Base-by-base conservation (phyloP, 2,888 invertebrate genomes). In the Branchipolynoe longqiensis region DNA sequence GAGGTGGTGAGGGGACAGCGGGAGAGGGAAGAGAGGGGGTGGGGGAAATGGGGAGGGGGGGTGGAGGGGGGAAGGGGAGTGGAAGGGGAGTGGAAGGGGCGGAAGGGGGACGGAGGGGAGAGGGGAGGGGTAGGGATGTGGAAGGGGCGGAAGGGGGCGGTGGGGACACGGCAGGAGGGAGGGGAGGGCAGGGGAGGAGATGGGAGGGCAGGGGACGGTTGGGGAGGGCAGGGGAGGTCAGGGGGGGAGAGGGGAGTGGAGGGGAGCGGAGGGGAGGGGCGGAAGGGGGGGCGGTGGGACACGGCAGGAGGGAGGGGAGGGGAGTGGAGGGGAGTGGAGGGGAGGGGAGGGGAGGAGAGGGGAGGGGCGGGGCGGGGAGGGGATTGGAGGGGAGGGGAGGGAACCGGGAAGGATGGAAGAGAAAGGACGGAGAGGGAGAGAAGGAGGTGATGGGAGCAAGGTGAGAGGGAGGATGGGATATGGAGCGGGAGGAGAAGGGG, bases 51-150 rank as follows among this genome's bases (percentile, higher is more conserved):
- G 48, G 48, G 8, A 18, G 48, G 18, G 48, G 48, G 18, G 48
- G 48, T 12, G 48, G 48, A 48, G 48, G 48, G 18, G 48, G 48
- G 18, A 18, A 18, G 48, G 48, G 48, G 18, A 18, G 48, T 48
- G 48, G 48, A 48, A 18, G 48, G 8, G 48, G 48, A 48, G 48
- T 8, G 18, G 48, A 18, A 8, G 48, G 48, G 18, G 48, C 8
- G 18, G 48, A 18, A 12, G 48, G 48, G 18, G 8, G 48, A 48
- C 8, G n/a, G 28, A 12, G 54, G 6, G 54, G 28, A 40, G 22
- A 41, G 48, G 81, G 81, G 48, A n/a, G 81, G 28, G 48, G 48
- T 18, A 28, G 81, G 14, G 81, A 12, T 41, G 81, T 40, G 25
- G 40, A 28, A 81, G 48, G 81, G 14, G 81, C 12, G 48, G 81